Evolutionary conservation across 2,113 vertebrate genomes (phyloP).

Genomic region (Lathamus discolor): DNA sequence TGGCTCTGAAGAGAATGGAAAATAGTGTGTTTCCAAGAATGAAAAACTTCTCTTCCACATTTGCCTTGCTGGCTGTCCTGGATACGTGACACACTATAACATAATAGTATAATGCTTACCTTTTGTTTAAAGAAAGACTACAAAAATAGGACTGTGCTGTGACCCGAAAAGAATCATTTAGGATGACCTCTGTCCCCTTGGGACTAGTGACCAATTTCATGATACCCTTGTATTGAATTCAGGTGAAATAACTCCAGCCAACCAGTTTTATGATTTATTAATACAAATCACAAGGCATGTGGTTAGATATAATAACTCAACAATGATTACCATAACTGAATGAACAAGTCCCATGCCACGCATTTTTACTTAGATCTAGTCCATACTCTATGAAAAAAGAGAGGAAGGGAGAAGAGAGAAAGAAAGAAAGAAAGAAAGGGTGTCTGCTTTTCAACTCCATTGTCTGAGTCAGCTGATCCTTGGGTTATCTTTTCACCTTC

Average conservation of each 20-base stretch:
- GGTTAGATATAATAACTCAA: neutral
- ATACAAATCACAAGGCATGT: neutral
- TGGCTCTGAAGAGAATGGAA: neutral
- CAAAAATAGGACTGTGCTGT: neutral
- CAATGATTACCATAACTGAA: neutral
- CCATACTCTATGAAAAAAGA: neutral
- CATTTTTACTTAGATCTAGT: neutral
- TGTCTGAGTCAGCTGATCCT: neutral
- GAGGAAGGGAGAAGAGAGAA: neutral
- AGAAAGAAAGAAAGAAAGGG: neutral
- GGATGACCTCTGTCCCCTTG: neutral
- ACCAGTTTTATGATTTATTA: neutral
- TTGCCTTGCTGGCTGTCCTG: neutral
- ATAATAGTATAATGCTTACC: neutral
- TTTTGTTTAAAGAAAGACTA: neutral
- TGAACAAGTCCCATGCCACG: neutral
- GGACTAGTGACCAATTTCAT: neutral
- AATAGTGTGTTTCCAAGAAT: neutral
- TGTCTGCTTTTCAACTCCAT: neutral
- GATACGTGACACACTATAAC: neutral
- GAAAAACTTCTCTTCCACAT: neutral
- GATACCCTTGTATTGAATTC: neutral
- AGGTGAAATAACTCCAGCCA: neutral
- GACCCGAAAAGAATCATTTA: neutral
- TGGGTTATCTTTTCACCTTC: neutral